Evolutionary conservation across 2,797 vertebrate species (phyloP).

Genomic region (Denticeps clupeoides): DNA sequence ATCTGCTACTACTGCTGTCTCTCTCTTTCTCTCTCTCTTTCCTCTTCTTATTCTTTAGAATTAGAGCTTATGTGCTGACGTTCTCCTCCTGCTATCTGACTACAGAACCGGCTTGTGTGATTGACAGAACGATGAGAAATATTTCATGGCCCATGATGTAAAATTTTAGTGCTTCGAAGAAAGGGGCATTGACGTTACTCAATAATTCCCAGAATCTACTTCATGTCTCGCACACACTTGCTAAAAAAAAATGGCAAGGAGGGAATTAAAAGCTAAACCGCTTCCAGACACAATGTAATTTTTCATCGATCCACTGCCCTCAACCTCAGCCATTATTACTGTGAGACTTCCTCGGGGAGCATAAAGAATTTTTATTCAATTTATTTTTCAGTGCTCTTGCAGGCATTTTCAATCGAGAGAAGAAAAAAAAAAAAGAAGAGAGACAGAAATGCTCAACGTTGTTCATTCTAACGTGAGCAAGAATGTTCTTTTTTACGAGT

Average conservation of each 20-base stretch:
- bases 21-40: neutral
- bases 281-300: conserved; percentile 16
- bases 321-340: conserved; percentile 3
- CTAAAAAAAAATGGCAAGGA: neutral
- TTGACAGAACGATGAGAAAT: too few species aligned
- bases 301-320: conserved; percentile 12
- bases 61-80: too few species aligned
- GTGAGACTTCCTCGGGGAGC: conserved; percentile 4
- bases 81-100: too few species aligned
- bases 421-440: neutral
- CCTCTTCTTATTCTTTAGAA: neutral
- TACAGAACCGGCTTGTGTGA: neutral
- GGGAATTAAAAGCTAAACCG: conserved; percentile 14
- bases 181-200: too few species aligned
- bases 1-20: neutral
- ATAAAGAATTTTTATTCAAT: conserved; percentile 14
- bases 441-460: neutral
- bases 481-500: too few species aligned
- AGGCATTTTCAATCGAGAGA: conserved; percentile 1
- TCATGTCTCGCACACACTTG: neutral
- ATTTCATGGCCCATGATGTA: too few species aligned
- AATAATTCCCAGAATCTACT: neutral
- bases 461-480: too few species aligned
- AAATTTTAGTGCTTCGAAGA: too few species aligned
- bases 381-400: conserved; percentile 6